Conservation (phyloP, 1,140 invertebrate genomes). For the Liolophura sinensis region DNA sequence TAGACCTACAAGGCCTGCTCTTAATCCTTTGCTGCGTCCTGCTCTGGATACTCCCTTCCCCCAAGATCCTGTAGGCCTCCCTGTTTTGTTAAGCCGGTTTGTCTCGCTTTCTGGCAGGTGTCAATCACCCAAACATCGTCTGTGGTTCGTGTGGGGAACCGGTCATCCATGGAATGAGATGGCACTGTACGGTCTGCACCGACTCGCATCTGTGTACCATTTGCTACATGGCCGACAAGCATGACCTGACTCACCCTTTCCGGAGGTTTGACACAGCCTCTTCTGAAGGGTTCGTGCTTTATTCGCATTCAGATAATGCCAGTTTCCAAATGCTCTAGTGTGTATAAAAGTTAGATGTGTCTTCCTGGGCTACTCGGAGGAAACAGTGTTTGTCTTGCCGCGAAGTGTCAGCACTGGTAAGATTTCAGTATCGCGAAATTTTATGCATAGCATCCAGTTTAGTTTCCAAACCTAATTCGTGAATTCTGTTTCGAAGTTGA, state of each 20-base stretch:
- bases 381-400: no score
- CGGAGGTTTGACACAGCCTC: conserved; percentile 17
- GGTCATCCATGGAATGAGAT: conserved; percentile 25
- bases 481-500: no score
- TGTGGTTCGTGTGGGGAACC: conserved; percentile 22
- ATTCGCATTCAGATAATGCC: no score
- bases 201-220: conserved; percentile 23
- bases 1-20: background rate
- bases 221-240: conserved; percentile 28
- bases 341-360: no score
- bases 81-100: background rate
- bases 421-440: no score
- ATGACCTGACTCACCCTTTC: conserved; percentile 27
- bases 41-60: conserved; percentile 7
- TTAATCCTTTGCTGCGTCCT: background rate
- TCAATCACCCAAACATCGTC: conserved; percentile 14
- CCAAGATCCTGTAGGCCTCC: conserved; percentile 10
- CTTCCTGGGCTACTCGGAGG: no score
- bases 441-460: no score
- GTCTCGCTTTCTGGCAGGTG: conserved; percentile 15
- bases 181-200: conserved; percentile 21
- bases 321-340: no score
- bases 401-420: no score
- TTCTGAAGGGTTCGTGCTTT: conserved; percentile 20
- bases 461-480: no score